Evolutionary conservation across 2,113 vertebrate genomes (phyloP), one percentile per base, ranked within the genome.

Genomic region (Rhinoderma darwinii): DNA sequence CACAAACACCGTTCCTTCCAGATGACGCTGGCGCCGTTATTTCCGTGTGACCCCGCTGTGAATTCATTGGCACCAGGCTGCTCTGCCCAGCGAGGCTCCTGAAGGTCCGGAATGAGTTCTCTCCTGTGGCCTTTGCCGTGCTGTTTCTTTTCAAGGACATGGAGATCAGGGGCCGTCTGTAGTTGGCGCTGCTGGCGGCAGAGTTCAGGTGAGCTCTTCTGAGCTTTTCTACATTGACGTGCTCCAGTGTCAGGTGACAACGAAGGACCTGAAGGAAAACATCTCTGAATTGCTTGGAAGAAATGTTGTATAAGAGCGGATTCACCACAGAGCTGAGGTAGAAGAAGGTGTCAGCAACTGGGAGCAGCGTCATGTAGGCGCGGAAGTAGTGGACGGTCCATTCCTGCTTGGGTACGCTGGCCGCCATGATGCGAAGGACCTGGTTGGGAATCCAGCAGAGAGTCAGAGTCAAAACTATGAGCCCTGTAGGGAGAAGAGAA

Each of bases 291-390:
- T 98, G 97, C 72, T 56, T 93, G 0, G 98, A 99, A 2, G 98
- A 99, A 66, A 99, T 90, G 88, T 96, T 99, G 93, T 99, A 99
- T 30, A 99, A 95, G 37, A 99, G 94, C 0, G 98, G 98, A 92
- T 98, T 99, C 89, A 99, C 84, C 74, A 97, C 96, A 0, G 98
- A 99, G 93, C 98, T 99, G 27, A 99, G 93, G 92, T 98, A 99
- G 93, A 99, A 99, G 94, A 98, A 99, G 79, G 91, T 94, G 89
- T 98, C 92, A 0, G 96, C 93, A 32, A 99, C 92, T 0, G 96
- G 97, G 1, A 97, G 94, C 3, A 99, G 95, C 35, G 2, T 91
- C 86, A 97, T 86, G 81, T 97, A 99, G 0, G 87, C 93, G 25
- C 0, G 87, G 92, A 99, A 97, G 91, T 96, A 99, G 8, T 86